A percentile compares a stretch with the other conserved stretches of the same genome.
Conservation (phyloP, 2,113 vertebrate species). For the Nerophis lumbriciformis region DNA sequence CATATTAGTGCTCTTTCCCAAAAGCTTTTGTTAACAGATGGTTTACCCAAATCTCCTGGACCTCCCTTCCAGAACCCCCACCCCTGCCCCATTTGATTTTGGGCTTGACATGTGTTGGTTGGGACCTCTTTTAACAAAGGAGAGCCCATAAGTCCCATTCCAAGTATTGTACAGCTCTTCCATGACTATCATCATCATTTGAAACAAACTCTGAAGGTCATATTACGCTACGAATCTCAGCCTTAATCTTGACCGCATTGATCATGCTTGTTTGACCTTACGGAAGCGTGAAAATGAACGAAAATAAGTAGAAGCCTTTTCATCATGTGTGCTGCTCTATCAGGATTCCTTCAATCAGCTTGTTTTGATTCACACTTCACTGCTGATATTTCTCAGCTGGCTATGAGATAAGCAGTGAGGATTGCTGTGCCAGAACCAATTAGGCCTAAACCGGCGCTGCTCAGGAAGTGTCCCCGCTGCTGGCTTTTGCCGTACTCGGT, state of each 20-base stretch:
- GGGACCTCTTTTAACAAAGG: slow-evolving; percentile 29
- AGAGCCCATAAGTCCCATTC: slow-evolving; percentile 34
- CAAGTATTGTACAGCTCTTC: slow-evolving; percentile 7
- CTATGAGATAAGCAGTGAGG: slow-evolving; percentile 56
- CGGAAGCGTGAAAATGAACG: neutral
- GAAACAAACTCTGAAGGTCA: neutral
- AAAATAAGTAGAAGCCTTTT: slow-evolving; percentile 12
- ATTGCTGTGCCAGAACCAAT: slow-evolving; percentile 63
- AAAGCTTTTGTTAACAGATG: slow-evolving; percentile 78
- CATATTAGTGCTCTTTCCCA: slow-evolving; percentile 73
- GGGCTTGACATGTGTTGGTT: slow-evolving; percentile 57
- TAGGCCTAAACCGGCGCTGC: slow-evolving; percentile 47
- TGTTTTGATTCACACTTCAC: slow-evolving; percentile 55
- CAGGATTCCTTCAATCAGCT: slow-evolving; percentile 45
- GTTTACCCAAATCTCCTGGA: slow-evolving; percentile 70
- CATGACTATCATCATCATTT: neutral
- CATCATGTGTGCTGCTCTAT: slow-evolving; percentile 3
- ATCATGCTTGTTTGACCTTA: slow-evolving; percentile 6
- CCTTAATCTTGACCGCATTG: neutral
- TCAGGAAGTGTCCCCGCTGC: slow-evolving; percentile 63
- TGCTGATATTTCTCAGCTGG: slow-evolving; percentile 54
- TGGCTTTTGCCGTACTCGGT: slow-evolving; percentile 53
- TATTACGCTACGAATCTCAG: neutral
- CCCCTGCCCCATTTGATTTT: slow-evolving; percentile 44
- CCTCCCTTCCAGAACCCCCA: slow-evolving; percentile 40